Conservation (phyloP, 2,113 vertebrate genomes). For the Columba livia region DNA sequence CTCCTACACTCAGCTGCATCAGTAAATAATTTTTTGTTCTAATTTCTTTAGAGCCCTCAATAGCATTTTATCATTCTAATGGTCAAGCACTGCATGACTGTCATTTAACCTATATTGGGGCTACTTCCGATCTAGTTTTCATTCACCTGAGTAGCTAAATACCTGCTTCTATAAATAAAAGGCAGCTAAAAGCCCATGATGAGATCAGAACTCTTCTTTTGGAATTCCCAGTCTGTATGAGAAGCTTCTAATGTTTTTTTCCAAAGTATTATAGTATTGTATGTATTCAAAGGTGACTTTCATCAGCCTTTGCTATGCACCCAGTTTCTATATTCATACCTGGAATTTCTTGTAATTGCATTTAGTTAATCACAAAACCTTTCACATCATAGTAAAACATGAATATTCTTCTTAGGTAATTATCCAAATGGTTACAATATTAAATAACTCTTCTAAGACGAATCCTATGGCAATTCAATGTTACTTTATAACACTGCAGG, state of each 20-base stretch:
- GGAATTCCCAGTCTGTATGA: background rate
- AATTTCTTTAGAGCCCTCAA: background rate
- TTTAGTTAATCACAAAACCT: background rate
- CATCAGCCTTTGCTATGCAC: background rate
- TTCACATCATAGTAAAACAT: background rate
- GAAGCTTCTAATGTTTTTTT: background rate
- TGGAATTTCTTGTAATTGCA: background rate
- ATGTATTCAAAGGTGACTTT: background rate
- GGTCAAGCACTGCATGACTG: background rate
- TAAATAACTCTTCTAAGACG: background rate
- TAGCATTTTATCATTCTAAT: background rate
- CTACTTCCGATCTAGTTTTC: background rate
- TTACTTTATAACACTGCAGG: background rate
- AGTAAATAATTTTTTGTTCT: background rate
- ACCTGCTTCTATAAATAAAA: background rate
- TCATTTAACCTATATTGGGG: background rate
- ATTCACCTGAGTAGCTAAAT: background rate
- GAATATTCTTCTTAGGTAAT: background rate
- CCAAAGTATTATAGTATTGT: background rate
- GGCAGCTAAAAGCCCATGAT: background rate
- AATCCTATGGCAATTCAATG: background rate
- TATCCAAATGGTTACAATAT: background rate
- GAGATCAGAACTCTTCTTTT: background rate
- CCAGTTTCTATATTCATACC: background rate
- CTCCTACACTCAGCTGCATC: background rate